Base-by-base conservation (phyloP, 2,797 vertebrate genomes). In the Pteropus rufus region DNA sequence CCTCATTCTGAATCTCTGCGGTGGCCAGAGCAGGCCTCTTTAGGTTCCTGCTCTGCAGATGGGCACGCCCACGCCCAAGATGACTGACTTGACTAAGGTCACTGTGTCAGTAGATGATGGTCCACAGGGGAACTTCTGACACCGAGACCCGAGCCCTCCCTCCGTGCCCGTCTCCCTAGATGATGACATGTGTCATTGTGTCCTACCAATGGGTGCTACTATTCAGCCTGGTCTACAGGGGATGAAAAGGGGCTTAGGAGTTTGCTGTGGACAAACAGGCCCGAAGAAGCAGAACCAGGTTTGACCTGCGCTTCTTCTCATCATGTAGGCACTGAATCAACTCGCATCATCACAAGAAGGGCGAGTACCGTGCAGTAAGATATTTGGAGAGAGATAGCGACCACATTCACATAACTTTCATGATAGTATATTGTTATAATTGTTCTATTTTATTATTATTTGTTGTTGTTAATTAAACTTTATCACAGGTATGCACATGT, bases 121-220 rank as follows among this genome's bases (percentile, higher is more conserved):
- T 16, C 79, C 72, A n/a, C 21, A 18, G 10, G 46, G 73, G 44
- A 15, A 41, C 16, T 23, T 11, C 60, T 14, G 87, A 73, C 3
- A 14, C 31, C 26, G 36, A n/a, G 41, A 34, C 44, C 15, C 0
- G 0, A 34, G 23, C 23, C 26, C 29, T 19, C 65, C 10, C 29
- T 12, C 10, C 0, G 2, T 4, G 2, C 19, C 10, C 14, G 4
- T 75, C 41, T 64, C 36, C 46, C n/a, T 3, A 0, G 31, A 15
- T 21, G 24, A 44, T 3, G 2, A 3, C 8, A 0, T 0, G 1
- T 4, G 8, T 11, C 15, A 0, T 5, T 2, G 1, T 21, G 19
- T 19, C 29, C 67, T 67, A 60, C 31, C 69, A 14, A 0, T 5
- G 41, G 87, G 56, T 7, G 1, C 36, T 12, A 16, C 62, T 14